A percentile compares a stretch with the other conserved stretches of the same genome.
Conservation (phyloP, 2,888 invertebrate genomes). For the Opisthograptis luteolata region DNA sequence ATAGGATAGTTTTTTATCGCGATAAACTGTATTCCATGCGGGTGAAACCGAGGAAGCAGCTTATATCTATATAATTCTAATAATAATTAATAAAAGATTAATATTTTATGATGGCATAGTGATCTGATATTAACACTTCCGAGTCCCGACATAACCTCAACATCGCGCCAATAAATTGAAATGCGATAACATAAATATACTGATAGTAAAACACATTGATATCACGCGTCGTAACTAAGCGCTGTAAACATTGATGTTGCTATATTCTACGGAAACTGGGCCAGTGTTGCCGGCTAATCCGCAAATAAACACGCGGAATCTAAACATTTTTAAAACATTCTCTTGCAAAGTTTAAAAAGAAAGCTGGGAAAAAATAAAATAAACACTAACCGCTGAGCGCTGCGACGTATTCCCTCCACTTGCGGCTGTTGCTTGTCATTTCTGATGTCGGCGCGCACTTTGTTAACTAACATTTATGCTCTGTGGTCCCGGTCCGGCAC, state of each 20-base stretch:
- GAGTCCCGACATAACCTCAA: no score
- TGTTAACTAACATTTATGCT: constrained; percentile 75
- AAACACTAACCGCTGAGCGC: constrained; percentile 77
- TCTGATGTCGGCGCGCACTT: constrained; percentile 58
- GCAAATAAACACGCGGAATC: background rate
- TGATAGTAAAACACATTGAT: constrained; percentile 14
- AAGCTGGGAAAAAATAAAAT: constrained; percentile 42
- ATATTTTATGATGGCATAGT: no score
- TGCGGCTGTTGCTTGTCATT: constrained; percentile 71
- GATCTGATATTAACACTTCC: no score
- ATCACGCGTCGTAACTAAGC: constrained; percentile 10
- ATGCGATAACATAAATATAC: no score
- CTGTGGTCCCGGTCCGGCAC: constrained; percentile 52
- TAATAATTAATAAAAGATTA: no score
- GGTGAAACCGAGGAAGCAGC: no score
- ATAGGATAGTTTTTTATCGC: no score
- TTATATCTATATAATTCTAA: no score
- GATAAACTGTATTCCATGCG: no score
- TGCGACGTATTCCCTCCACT: constrained; percentile 79
- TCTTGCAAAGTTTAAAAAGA: constrained; percentile 25
- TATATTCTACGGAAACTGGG: constrained; percentile 7
- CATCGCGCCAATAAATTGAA: no score
- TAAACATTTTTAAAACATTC: background rate
- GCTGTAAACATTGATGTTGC: background rate
- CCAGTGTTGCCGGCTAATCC: constrained; percentile 5